Percentiles rank a stretch among this genome's conserved stretches.
phyloP scores from a whole-genome alignment of 2,888 invertebrate genomes.

The Adelphocoris suturalis region DNA sequence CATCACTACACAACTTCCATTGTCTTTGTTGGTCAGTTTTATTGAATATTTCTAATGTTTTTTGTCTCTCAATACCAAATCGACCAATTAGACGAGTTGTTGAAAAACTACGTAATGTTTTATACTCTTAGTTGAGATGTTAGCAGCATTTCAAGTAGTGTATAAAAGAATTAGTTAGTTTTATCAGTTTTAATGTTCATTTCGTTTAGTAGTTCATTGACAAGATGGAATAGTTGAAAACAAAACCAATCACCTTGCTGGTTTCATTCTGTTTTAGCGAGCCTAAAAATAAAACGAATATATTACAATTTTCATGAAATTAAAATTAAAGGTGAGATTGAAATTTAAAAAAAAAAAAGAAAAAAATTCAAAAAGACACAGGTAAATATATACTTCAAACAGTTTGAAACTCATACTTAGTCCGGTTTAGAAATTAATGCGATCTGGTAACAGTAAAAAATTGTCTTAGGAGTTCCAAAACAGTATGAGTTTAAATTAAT shows the following conservation, averaged over 20 bases:
- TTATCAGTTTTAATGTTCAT: not conserved
- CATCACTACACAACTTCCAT: not conserved
- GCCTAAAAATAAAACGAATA: no score
- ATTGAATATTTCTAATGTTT: not conserved
- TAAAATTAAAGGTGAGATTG: not conserved
- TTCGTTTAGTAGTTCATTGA: not conserved
- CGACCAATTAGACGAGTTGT: slow-evolving; percentile 73
- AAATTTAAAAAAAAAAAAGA: not conserved
- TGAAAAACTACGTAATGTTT: slow-evolving; percentile 67
- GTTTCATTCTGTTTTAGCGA: slow-evolving; percentile 42
- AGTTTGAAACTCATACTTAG: not conserved
- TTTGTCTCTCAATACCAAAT: slow-evolving; percentile 47
- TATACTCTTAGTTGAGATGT: slow-evolving; percentile 72
- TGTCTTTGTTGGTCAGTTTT: not conserved
- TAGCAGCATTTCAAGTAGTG: slow-evolving; percentile 61
- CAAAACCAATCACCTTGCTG: slow-evolving; percentile 55
- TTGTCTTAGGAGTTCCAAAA: not conserved
- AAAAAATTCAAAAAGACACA: not conserved
- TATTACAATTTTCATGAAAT: not conserved
- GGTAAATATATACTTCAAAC: not conserved
- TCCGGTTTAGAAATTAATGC: not conserved
- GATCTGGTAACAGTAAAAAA: not conserved
- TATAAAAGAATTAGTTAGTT: slow-evolving; percentile 51
- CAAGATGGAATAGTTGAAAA: slow-evolving; percentile 5
- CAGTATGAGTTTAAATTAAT: slow-evolving; percentile 55